Base-by-base conservation (phyloP, 1,140 invertebrate species). In the Caerostris darwini region DNA sequence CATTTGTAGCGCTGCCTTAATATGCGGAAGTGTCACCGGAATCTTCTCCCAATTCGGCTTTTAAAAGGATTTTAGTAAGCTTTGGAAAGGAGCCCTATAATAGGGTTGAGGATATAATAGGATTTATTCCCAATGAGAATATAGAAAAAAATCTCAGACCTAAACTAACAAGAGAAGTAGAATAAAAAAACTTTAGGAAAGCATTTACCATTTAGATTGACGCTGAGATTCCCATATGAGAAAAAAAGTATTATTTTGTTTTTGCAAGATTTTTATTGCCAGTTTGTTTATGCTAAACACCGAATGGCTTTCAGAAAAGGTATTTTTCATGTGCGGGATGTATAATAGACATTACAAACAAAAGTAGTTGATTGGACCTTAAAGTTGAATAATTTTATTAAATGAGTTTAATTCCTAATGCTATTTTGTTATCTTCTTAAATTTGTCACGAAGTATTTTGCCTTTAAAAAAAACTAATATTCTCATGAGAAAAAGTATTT, bases 131-230 rank as follows among this genome's bases (percentile, higher is more conserved):
- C 71, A 81, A 81, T 81, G 19, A 81, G 71, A 0, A 50, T 81
- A 34, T 64, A 17, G n/a, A 17, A 67, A 67, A 67, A 67, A 14
- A 67, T 17, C 17, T 14, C 1, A 14, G 17, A n/a, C 14, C 2
- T 67, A 67, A 67, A 67, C 61, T n/a, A 67, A 67, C 61, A 34
- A 34, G 34, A 34, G 61, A 4, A 5, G 61, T 17, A 67, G 61
- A 67, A n/a, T 6, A 19, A 53, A 81, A 59, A 17, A 7, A 67
- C 14, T 14, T 67, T 67, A 67, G 61, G 61, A 67, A 67, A 8
- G 50, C 71, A 53, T 81, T 81, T 81, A 81, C 34, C 71, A 81
- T 81, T 81, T 53, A 81, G 71, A 81, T 81, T 81, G 71, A 81
- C 50, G 71, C 50, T 81, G 10, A 4, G 7, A 53, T 19, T 50